phyloP scores from a whole-genome alignment of 2,113 vertebrate species.

The Phylloscopus trochilus region DNA sequence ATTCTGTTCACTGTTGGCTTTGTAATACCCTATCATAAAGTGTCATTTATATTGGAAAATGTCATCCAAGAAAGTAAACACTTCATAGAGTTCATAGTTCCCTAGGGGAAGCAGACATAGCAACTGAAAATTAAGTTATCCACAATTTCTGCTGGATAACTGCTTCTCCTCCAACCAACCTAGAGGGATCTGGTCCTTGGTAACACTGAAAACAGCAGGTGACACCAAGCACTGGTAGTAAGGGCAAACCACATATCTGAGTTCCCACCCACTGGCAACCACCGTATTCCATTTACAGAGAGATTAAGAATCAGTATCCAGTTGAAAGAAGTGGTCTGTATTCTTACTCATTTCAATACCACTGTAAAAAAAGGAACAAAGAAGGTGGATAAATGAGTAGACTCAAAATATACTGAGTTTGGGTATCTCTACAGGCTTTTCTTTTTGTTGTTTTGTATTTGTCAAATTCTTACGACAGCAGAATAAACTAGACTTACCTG shows the following conservation, averaged over 20 bases:
- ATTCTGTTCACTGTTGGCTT: neutral
- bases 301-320: neutral
- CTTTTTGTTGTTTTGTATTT: neutral
- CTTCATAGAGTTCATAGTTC: neutral
- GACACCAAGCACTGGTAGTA: neutral
- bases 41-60: neutral
- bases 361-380: neutral
- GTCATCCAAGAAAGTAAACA: conserved; percentile 26
- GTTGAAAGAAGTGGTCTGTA: neutral
- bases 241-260: neutral
- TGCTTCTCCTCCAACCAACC: neutral
- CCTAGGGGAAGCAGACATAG: neutral
- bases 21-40: neutral
- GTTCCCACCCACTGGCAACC: neutral
- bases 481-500: neutral
- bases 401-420: neutral
- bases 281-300: neutral
- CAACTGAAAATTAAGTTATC: neutral
- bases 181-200: neutral
- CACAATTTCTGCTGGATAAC: neutral
- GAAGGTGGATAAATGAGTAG: neutral
- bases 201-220: neutral
- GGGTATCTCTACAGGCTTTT: neutral
- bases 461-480: neutral
- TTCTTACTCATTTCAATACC: neutral